Percentiles rank a stretch among this genome's conserved stretches.
Evolutionary conservation across 2,113 vertebrate species (phyloP).

Genomic region (Planiliza haematocheilus): DNA sequence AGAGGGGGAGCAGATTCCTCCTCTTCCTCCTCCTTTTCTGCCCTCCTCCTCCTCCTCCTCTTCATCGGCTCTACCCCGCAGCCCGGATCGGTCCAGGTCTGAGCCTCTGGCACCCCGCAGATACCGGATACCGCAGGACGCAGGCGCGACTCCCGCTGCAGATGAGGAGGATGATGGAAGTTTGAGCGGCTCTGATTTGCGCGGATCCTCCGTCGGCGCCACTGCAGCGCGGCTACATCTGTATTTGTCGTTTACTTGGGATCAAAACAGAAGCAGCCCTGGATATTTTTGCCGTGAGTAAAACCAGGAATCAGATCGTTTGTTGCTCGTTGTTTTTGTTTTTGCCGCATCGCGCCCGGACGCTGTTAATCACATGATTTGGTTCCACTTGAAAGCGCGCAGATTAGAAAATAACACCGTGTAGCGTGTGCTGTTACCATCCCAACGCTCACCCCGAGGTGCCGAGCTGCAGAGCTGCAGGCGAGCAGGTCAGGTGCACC

Average conservation of each 20-base stretch:
- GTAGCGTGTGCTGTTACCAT: no score
- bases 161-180: conserved; percentile 26
- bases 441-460: no score
- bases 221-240: conserved; percentile 5
- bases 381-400: no score
- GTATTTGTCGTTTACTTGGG: not conserved
- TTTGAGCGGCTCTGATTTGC: conserved; percentile 38
- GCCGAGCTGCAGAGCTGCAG: no score
- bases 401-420: no score
- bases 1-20: conserved; percentile 10
- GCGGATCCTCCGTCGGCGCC: not conserved
- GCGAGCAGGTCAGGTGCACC: no score
- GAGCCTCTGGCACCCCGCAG: conserved; percentile 11
- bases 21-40: not conserved
- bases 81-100: conserved; percentile 34
- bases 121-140: conserved; percentile 44
- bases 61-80: not conserved
- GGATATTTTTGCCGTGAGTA: conserved; percentile 68
- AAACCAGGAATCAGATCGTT: not conserved
- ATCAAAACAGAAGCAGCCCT: not conserved
- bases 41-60: no score
- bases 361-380: conserved; percentile 20
- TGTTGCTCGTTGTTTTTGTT: not conserved
- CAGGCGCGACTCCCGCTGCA: conserved; percentile 62
- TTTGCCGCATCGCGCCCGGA: conserved; percentile 64